Evolutionary conservation across 1,140 invertebrate genomes (phyloP).

Genomic region (Cotesia typhae): DNA sequence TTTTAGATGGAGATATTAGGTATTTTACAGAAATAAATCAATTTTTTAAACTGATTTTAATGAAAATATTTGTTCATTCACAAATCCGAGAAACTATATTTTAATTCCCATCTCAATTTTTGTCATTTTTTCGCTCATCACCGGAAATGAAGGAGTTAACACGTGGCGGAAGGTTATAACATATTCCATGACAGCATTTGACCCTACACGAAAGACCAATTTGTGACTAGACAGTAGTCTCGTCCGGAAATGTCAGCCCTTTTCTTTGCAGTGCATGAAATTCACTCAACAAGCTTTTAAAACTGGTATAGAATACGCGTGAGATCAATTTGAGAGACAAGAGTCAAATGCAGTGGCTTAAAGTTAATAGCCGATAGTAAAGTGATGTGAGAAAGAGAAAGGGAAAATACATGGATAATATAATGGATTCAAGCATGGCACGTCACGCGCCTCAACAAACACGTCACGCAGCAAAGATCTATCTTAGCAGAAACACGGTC

Average conservation of each 20-base stretch:
- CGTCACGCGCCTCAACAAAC: conserved; percentile 34
- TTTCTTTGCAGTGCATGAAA: not conserved
- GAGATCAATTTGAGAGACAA: not conserved
- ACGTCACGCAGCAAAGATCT: conserved; percentile 47
- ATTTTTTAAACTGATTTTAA: too few species aligned
- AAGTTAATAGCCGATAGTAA: not conserved
- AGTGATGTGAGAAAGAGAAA: not conserved
- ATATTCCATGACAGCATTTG: not conserved
- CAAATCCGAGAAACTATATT: not conserved
- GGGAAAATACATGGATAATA: conserved; percentile 25
- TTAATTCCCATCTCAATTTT: not conserved
- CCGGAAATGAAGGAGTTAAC: conserved; percentile 4
- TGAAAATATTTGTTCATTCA: too few species aligned
- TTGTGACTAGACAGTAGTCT: conserved; percentile 22
- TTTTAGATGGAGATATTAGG: too few species aligned
- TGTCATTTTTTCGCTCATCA: not conserved
- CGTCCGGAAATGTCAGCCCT: conserved; percentile 7
- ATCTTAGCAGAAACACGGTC: conserved; percentile 43
- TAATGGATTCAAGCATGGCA: conserved; percentile 40
- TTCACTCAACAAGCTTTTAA: not conserved
- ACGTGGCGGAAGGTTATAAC: not conserved
- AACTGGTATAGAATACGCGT: conserved; percentile 2
- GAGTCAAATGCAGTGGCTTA: too few species aligned
- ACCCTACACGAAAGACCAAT: conserved; percentile 21
- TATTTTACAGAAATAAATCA: too few species aligned